Evolutionary conservation across 2,113 vertebrate species (phyloP).

Genomic region (Indicator indicator): DNA sequence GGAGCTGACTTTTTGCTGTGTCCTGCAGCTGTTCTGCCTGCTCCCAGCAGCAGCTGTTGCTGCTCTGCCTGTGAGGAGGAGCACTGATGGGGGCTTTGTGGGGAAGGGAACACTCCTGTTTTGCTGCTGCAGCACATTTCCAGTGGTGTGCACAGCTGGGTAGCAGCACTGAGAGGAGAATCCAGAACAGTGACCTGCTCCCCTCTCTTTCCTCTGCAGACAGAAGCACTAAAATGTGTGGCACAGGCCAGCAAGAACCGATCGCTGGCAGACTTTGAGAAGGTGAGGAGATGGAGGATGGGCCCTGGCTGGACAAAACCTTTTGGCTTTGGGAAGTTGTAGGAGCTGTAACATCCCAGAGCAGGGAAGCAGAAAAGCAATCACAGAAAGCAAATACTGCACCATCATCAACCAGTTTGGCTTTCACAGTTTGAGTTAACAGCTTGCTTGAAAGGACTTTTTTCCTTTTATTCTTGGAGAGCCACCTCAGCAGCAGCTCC

Average conservation of each 20-base stretch:
- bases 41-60: background rate
- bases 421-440: background rate
- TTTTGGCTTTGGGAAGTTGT: background rate
- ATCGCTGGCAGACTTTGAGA: constrained; percentile 98
- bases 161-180: background rate
- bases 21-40: background rate
- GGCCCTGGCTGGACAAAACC: background rate
- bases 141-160: background rate
- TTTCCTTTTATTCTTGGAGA: background rate
- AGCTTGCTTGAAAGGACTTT: background rate
- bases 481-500: background rate
- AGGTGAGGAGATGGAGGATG: constrained; percentile 76
- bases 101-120: background rate
- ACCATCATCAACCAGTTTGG: rapidly evolving
- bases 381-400: background rate
- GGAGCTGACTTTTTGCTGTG: background rate
- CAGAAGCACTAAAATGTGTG: constrained; percentile 95
- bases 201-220: constrained; percentile 76
- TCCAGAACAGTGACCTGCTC: background rate
- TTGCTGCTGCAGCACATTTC: background rate
- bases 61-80: background rate
- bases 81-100: background rate
- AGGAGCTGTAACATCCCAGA: background rate
- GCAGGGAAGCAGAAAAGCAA: background rate
- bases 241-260: constrained; percentile 98